These are phyloP conservation scores for Nomada lathburiana DNA, from an alignment of 2,888 invertebrate species.

Conservation along the genomic window DNA sequence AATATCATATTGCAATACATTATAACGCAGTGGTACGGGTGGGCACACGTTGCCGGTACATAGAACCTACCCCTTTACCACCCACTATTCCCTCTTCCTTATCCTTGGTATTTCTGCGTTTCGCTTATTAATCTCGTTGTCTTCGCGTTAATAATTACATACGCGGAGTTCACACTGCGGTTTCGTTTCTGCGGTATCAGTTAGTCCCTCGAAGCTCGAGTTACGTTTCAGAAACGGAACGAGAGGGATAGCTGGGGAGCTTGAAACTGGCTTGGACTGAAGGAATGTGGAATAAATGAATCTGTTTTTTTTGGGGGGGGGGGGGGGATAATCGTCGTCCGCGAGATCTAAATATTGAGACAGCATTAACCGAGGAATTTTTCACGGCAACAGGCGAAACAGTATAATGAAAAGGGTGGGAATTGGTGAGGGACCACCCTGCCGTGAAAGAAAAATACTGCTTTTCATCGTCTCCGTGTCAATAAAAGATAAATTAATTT, in stretches of 20 bases:
- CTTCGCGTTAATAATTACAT: slow-evolving; percentile 24
- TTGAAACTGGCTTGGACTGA: neutral
- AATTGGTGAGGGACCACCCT: neutral
- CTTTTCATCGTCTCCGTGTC: neutral
- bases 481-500: slow-evolving; percentile 18
- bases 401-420: slow-evolving; percentile 23
- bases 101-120: slow-evolving; percentile 23
- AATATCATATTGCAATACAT: slow-evolving; percentile 83
- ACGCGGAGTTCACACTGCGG: neutral
- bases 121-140: slow-evolving; percentile 25
- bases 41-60: slow-evolving; percentile 61
- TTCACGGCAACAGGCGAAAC: slow-evolving; percentile 2
- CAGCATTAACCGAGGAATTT: slow-evolving; percentile 24
- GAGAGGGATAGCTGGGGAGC: neutral
- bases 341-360: slow-evolving; percentile 24
- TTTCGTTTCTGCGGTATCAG: slow-evolving; percentile 15
- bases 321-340: slow-evolving; percentile 4
- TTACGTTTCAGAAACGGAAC: slow-evolving; percentile 27
- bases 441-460: neutral
- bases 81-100: neutral
- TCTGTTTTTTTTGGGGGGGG: neutral
- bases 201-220: slow-evolving; percentile 5
- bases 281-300: slow-evolving; percentile 1
- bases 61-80: slow-evolving; percentile 30
- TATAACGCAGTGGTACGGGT: slow-evolving; percentile 72